Base-by-base conservation (phyloP, 2,113 vertebrate species). In the Hyperopisus bebe region DNA sequence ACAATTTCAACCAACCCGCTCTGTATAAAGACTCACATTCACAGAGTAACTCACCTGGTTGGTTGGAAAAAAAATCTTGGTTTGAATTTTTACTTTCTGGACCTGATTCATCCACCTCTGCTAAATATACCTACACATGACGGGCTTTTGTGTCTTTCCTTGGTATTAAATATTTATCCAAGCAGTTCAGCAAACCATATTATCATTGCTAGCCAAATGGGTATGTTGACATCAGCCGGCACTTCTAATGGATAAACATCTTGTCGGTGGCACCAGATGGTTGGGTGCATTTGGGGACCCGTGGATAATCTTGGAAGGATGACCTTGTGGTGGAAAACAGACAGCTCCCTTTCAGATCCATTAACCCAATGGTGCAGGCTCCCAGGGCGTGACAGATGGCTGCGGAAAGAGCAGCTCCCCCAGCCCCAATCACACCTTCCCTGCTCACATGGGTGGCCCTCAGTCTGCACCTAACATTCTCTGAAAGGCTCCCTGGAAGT, bases 291-390 rank as follows among this genome's bases (percentile, higher is more conserved):
- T 39, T 87, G 50, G n/a, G 50, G n/a, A 9, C 27, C 48, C 27
- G 85, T 87, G 85, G 50, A 39, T 87, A 87, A 87, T 87, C 85
- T 53, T 15, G 85, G 31, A 27, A 84, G 48, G 50, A 21, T 87
- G 50, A 87, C 85, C 85, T 87, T 51, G 85, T 51, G 31, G 48
- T 35, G 50, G 50, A 53, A 19, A n/a, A 6, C 48, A 53, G 8
- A 10, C 48, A 31, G 19, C 50, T 27, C 85, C 85, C 47, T 50
- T 39, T 53, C 50, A 39, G 47, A 51, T 55, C 48, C 48, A 87
- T 53, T 87, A 87, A 70, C 85, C 85, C 85, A 87, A 19, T 17
- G 50, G 27, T 35, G 50, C 85, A 87, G 85, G 27, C 85, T 53
- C 46, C 85, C 50, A 17, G 50, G 85, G 48, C 9, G 82, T 42